Evolutionary conservation across 2,888 invertebrate species (phyloP).

Genomic region (Platycheirus albimanus): DNA sequence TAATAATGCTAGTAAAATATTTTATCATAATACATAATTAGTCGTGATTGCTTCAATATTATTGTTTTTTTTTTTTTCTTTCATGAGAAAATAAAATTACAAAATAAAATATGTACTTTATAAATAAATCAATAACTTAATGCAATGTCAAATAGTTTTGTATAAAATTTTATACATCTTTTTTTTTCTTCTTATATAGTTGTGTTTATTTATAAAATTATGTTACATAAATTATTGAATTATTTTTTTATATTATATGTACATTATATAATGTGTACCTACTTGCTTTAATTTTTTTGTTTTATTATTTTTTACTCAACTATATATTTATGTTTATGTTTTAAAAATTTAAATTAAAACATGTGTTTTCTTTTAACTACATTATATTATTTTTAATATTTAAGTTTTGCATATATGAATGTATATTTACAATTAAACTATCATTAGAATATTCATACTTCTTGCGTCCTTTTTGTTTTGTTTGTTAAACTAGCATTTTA

Average conservation of each 20-base stretch:
- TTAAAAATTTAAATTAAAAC: conserved; percentile 41
- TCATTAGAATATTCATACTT: conserved; percentile 46
- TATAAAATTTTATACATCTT: conserved; percentile 40
- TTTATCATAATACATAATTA: conserved; percentile 58
- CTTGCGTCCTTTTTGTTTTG: conserved; percentile 31
- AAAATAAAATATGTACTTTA: too few relatives aligned
- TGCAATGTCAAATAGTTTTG: conserved; percentile 53
- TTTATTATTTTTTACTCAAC: conserved; percentile 19
- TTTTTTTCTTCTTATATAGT: conserved; percentile 10
- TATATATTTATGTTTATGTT: conserved; percentile 21
- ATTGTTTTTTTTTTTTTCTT: conserved; percentile 29
- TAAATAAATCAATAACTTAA: conserved; percentile 56
- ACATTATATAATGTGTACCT: conserved; percentile 42
- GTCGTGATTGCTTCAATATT: conserved; percentile 61
- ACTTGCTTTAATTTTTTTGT: conserved; percentile 1
- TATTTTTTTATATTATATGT: conserved; percentile 26
- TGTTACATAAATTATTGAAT: conserved; percentile 55
- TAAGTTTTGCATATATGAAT: conserved; percentile 23
- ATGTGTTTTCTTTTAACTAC: conserved; percentile 41
- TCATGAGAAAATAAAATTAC: conserved; percentile 36
- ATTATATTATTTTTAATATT: conserved; percentile 21
- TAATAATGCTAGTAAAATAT: conserved; percentile 51
- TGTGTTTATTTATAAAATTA: conserved; percentile 48
- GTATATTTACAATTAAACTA: conserved; percentile 68
- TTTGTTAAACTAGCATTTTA: conserved; percentile 26